phyloP scores from a whole-genome alignment of 2,888 invertebrate species.

The Patella pellucida region DNA sequence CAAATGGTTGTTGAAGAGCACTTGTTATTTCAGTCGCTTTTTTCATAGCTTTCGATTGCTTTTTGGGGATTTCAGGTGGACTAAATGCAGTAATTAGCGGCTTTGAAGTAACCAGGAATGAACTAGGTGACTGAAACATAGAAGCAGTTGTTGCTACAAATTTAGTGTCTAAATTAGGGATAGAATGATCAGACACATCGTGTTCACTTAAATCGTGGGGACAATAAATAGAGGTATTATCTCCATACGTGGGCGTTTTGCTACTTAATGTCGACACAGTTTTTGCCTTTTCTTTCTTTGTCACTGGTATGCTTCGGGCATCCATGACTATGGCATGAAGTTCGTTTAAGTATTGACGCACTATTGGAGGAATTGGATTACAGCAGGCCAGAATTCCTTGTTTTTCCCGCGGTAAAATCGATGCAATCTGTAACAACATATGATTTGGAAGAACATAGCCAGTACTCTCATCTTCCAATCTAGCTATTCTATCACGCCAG shows the following conservation, averaged over 20 bases:
- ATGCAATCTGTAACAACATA: slow-evolving; percentile 91
- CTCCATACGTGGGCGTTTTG: background rate
- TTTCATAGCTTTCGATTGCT: background rate
- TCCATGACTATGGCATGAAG: slow-evolving; percentile 78
- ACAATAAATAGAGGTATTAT: background rate
- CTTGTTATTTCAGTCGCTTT: background rate
- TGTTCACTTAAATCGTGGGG: background rate
- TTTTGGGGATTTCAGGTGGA: background rate
- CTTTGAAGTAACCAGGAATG: background rate
- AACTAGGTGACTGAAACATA: background rate
- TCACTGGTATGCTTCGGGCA: slow-evolving; percentile 68
- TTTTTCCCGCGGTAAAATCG: slow-evolving; percentile 88
- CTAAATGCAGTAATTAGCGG: background rate
- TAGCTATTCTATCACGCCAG: slow-evolving; percentile 90
- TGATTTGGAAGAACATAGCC: slow-evolving; percentile 95
- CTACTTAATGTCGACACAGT: background rate
- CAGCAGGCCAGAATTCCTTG: slow-evolving; percentile 94
- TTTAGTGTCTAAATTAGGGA: background rate
- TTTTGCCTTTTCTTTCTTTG: slow-evolving; percentile 37
- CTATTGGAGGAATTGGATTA: slow-evolving; percentile 89
- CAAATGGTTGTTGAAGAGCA: background rate
- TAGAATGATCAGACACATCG: background rate
- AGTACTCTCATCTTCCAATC: slow-evolving; percentile 91
- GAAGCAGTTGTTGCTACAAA: background rate
- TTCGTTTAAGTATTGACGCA: slow-evolving; percentile 75